These are phyloP conservation scores for Vireo altiloquus DNA, from an alignment of 2,113 vertebrate species.

Conservation along the genomic window DNA sequence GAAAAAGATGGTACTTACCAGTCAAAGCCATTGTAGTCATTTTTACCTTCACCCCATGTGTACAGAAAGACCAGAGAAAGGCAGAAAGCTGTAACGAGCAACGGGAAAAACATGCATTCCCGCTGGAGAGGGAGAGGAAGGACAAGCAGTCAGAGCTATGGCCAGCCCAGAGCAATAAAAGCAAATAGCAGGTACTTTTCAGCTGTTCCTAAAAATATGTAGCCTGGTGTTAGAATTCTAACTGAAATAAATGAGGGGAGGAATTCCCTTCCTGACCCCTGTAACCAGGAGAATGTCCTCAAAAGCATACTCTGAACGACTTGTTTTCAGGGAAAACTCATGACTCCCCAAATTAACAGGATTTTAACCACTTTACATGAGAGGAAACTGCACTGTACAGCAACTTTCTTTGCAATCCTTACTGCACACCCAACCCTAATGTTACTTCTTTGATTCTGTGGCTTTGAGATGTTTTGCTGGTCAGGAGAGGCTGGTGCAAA, in stretches of 20 bases:
- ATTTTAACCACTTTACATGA: accelerated
- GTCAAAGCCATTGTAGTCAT: slow-evolving; percentile 90
- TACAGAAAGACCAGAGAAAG: slow-evolving; percentile 84
- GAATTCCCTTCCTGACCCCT: not conserved
- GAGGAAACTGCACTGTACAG: not conserved
- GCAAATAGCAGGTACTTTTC: not conserved
- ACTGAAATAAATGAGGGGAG: not conserved
- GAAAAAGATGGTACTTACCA: slow-evolving; percentile 77
- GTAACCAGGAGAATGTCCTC: not conserved
- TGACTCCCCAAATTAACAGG: not conserved
- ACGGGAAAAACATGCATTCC: slow-evolving; percentile 76
- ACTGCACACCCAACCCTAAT: not conserved
- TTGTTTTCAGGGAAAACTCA: not conserved
- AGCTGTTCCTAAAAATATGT: not conserved
- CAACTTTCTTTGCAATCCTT: not conserved
- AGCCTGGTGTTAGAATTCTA: not conserved
- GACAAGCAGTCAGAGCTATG: not conserved
- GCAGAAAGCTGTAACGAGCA: slow-evolving; percentile 80
- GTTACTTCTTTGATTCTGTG: not conserved
- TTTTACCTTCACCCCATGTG: slow-evolving; percentile 86
- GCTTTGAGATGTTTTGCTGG: not conserved
- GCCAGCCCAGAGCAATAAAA: not conserved
- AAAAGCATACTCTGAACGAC: not conserved
- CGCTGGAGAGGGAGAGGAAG: slow-evolving; percentile 58
- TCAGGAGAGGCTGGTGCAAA: not conserved